Evolutionary conservation across 2,113 vertebrate species (phyloP).

Genomic region (Oreamnos americanus): DNA sequence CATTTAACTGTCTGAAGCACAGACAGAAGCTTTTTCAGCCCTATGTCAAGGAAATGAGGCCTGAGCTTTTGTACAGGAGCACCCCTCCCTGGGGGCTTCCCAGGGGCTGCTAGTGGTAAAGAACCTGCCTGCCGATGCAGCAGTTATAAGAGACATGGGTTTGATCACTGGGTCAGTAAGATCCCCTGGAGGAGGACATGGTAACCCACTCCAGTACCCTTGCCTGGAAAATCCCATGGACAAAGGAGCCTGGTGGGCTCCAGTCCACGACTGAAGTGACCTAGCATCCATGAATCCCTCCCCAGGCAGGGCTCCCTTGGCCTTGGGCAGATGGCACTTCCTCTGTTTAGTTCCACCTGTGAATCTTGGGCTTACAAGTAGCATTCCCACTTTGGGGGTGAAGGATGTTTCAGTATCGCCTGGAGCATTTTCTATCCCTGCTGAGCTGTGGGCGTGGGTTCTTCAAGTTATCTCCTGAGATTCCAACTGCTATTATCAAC

Average conservation of each 20-base stretch:
- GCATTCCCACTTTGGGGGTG: neutral
- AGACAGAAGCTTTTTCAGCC: neutral
- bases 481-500: neutral
- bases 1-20: neutral
- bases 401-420: neutral
- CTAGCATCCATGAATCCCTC: neutral
- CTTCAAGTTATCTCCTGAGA: neutral
- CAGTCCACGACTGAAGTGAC: neutral
- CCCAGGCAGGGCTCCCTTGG: neutral
- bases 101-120: neutral
- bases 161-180: neutral
- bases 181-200: neutral
- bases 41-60: neutral
- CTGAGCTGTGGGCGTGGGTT: neutral
- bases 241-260: neutral
- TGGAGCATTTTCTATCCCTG: neutral
- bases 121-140: neutral
- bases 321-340: too few relatives aligned
- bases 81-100: neutral
- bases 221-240: neutral
- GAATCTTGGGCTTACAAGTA: neutral
- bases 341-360: neutral
- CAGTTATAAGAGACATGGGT: accelerated
- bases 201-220: neutral
- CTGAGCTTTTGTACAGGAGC: accelerated